phyloP scores from a whole-genome alignment of 2,888 invertebrate species.

The Aphrophora alni region DNA sequence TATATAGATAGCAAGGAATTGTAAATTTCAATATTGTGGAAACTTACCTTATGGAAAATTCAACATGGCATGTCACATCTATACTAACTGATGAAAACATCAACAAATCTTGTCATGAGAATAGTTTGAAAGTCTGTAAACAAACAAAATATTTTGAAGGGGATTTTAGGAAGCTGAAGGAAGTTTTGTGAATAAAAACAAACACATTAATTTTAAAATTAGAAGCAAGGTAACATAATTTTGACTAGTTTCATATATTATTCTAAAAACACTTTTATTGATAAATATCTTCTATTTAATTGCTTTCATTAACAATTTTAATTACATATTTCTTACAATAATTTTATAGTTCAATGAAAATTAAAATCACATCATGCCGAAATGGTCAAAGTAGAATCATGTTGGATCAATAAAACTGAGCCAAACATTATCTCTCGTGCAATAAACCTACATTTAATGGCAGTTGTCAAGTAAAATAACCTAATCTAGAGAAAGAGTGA shows the following conservation, averaged over 20 bases:
- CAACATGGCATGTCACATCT: no score
- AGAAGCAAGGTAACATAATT: neutral
- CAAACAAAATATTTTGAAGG: no score
- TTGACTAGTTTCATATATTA: neutral
- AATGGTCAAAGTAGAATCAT: neutral
- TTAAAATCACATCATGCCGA: neutral
- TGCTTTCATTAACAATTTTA: neutral
- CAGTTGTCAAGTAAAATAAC: neutral
- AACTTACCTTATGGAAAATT: no score
- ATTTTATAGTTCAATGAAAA: neutral
- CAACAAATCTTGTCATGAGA: no score
- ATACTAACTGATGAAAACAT: no score
- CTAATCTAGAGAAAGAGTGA: neutral
- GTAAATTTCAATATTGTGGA: no score
- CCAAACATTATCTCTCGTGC: neutral
- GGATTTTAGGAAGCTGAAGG: no score
- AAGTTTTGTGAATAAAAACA: no score
- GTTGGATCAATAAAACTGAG: neutral
- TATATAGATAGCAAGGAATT: no score
- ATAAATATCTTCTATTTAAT: neutral
- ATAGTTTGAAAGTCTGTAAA: no score
- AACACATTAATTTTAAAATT: no score
- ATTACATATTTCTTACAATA: neutral
- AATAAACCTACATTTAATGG: neutral
- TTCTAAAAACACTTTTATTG: conserved; percentile 9